Evolutionary conservation across 1,140 invertebrate genomes (phyloP).

Genomic region (Phymastichus coffea): DNA sequence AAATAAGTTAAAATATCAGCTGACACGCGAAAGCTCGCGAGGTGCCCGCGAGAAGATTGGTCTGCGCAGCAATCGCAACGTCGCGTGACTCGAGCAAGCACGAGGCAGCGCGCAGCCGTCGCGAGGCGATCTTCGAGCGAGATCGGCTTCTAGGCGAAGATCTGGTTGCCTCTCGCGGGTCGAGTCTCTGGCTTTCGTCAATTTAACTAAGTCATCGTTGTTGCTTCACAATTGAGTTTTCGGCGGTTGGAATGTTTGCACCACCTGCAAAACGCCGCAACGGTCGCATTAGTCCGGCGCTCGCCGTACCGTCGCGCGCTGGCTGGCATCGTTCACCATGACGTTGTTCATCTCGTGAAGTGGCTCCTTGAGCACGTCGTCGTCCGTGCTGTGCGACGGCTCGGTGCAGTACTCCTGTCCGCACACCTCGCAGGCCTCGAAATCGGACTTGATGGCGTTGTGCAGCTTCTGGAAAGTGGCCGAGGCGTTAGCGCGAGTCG

Average conservation of each 20-base stretch:
- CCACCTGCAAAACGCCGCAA: conserved; percentile 10
- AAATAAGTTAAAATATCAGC: conserved; percentile 6
- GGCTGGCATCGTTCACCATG: too few species aligned
- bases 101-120: too few species aligned
- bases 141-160: too few species aligned
- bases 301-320: not conserved
- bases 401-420: conserved; percentile 52
- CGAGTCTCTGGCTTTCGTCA: not conserved
- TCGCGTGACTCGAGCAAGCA: too few species aligned
- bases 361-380: conserved; percentile 42
- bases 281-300: not conserved
- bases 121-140: too few species aligned
- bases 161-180: too few species aligned
- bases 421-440: conserved; percentile 62
- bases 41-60: too few species aligned
- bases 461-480: conserved; percentile 58
- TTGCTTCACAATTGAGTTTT: conserved; percentile 6
- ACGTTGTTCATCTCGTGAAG: conserved; percentile 40
- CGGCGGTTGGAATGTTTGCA: conserved; percentile 17
- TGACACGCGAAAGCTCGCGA: too few species aligned
- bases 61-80: too few species aligned
- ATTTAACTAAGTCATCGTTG: too few species aligned
- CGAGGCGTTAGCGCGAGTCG: too few species aligned
- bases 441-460: conserved; percentile 59
- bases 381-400: conserved; percentile 42